Evolutionary conservation across 2,888 invertebrate species (phyloP), one percentile per base, ranked within the genome.

Genomic region (Lasioglossum marginatum): DNA sequence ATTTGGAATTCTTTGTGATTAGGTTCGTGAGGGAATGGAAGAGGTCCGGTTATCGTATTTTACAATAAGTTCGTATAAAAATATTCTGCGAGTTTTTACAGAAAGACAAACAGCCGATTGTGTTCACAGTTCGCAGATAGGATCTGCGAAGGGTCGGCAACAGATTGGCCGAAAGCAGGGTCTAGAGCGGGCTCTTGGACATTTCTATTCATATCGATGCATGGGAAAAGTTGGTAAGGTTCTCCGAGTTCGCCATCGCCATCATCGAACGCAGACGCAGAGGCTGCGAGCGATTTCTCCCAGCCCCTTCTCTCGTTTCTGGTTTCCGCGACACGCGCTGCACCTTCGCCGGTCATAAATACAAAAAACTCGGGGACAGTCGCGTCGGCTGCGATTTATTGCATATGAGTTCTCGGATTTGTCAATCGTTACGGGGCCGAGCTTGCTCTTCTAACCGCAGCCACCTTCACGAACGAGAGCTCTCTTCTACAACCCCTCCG

Each of bases 331-430:
- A 80, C 87, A 74, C 72, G 73, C 83, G 83, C 86, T 89, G 88
- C 90, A 89, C 86, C 87, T 84, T 82, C 83, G 74, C 48, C 74
- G 83, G 86, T 89, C 90, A 92, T 93, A 93, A 93, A 93, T 93
- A 93, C 90, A 88, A 90, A 92, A 92, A 92, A 92, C 88, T 78
- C 84, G 85, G 86, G 87, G 90, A 89, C 91, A 87, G 83, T 77
- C 83, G 88, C 87, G 70, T 75, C 71, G 12, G n/a, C 48, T 77
- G 80, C 89, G 93, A 95, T 95, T 95, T 95, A 94, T 94, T 94
- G 94, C 94, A 94, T 94, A 95, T 94, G 94, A 94, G 94, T 94
- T 94, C 90, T 88, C 91, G 92, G 93, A 94, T 94, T 94, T 94
- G 94, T 94, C 94, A 94, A 94, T 94, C 92, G 92, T 68, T 68